Conservation (phyloP, 2,113 vertebrate genomes). For the Calyptommatus sinebrachiatus region DNA sequence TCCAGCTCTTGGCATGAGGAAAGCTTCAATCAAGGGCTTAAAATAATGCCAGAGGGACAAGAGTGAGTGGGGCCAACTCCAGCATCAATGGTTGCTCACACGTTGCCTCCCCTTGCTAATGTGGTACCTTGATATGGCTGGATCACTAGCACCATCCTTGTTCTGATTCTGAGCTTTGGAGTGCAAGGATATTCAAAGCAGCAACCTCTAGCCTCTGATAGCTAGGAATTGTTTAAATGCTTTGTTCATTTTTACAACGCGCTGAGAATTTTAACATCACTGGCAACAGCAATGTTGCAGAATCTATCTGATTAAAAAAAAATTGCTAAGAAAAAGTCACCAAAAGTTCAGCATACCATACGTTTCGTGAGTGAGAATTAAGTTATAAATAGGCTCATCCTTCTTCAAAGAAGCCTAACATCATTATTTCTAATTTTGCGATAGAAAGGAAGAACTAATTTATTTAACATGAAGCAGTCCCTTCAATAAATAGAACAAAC, state of each 20-base stretch:
- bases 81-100: too few species aligned
- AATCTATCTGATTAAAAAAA: conserved; percentile 9
- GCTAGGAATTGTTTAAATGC: too few species aligned
- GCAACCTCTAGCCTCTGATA: too few species aligned
- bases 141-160: too few species aligned
- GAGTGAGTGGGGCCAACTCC: too few species aligned
- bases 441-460: conserved; percentile 29
- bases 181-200: too few species aligned
- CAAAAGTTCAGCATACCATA: conserved; percentile 23
- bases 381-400: conserved; percentile 23
- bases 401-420: conserved; percentile 42
- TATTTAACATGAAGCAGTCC: conserved; percentile 46
- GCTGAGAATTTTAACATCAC: not conserved
- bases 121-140: too few species aligned
- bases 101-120: too few species aligned
- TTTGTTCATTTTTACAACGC: not conserved
- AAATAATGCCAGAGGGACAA: too few species aligned
- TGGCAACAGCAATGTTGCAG: not conserved
- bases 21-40: too few species aligned
- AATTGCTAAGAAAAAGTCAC: conserved; percentile 19
- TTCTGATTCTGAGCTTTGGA: too few species aligned
- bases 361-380: conserved; percentile 19
- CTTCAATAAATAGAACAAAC: conserved; percentile 45
- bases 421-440: conserved; percentile 44
- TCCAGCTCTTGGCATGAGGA: too few species aligned